phyloP scores from a whole-genome alignment of 2,888 invertebrate genomes.

The Ellobium chinense region DNA sequence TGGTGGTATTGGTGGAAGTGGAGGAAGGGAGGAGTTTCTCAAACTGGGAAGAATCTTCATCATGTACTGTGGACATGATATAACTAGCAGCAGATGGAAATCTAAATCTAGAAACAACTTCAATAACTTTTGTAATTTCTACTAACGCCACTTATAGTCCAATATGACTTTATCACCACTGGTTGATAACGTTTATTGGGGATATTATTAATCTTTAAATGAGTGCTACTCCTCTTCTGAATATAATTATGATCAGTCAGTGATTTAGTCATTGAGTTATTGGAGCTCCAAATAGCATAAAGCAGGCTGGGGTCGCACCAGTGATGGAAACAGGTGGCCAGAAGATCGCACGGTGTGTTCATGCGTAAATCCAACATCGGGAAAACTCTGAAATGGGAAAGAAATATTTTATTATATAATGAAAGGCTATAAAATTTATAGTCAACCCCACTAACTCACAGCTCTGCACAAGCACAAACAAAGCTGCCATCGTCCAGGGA shows the following conservation, averaged over 20 bases:
- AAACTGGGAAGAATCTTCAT: conserved; percentile 8
- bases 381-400: conserved; percentile 49
- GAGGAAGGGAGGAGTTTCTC: conserved; percentile 22
- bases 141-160: neutral
- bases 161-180: neutral
- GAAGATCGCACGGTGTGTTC: neutral
- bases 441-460: too few relatives aligned
- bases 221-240: conserved; percentile 10
- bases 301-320: conserved; percentile 43
- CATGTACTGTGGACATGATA: conserved; percentile 21
- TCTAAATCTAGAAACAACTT: too few relatives aligned
- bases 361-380: conserved; percentile 41
- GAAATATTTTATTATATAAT: too few relatives aligned
- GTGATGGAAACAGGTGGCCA: conserved; percentile 12
- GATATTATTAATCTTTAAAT: conserved; percentile 1
- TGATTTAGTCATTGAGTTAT: conserved; percentile 37
- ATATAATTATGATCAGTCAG: conserved; percentile 25
- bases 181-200: neutral
- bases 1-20: too few relatives aligned
- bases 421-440: too few relatives aligned
- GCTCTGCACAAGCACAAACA: too few relatives aligned
- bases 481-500: too few relatives aligned
- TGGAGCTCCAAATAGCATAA: conserved; percentile 30
- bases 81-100: neutral
- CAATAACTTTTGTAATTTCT: neutral